Percentiles rank a stretch among this genome's conserved stretches.
These are phyloP conservation scores for Netelia melanura DNA, from an alignment of 2,888 invertebrate genomes.

Conservation along the genomic window DNA sequence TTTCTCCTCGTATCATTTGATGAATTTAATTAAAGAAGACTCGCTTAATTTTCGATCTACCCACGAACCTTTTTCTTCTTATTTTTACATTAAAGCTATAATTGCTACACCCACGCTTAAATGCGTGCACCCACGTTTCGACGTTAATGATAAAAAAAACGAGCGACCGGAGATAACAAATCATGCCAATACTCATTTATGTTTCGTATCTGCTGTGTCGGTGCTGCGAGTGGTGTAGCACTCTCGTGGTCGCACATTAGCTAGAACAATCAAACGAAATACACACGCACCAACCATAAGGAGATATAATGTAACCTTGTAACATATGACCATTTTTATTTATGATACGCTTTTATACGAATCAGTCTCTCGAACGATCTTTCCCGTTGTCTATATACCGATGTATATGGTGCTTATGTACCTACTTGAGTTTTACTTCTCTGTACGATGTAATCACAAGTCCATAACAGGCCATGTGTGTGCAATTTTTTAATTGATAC, in stretches of 20 bases:
- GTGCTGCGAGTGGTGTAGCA: slow-evolving; percentile 30
- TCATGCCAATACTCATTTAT: slow-evolving; percentile 1
- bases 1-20: background rate
- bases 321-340: slow-evolving; percentile 74
- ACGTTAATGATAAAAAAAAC: slow-evolving; percentile 44
- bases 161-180: slow-evolving; percentile 33
- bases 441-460: background rate
- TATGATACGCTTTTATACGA: slow-evolving; percentile 18
- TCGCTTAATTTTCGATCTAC: slow-evolving; percentile 14
- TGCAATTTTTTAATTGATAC: background rate
- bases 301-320: slow-evolving; percentile 73
- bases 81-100: slow-evolving; percentile 11
- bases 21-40: background rate
- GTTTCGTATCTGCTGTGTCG: slow-evolving; percentile 4
- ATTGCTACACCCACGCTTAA: slow-evolving; percentile 43
- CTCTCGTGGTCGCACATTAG: slow-evolving; percentile 15
- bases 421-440: background rate
- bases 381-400: slow-evolving; percentile 13
- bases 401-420: background rate
- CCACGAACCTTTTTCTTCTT: slow-evolving; percentile 28
- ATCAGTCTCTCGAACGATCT: slow-evolving; percentile 25
- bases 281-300: slow-evolving; percentile 41
- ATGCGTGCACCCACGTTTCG: slow-evolving; percentile 42
- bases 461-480: background rate
- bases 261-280: slow-evolving; percentile 27